Percentiles rank a stretch among this genome's conserved stretches.
Evolutionary conservation across 1,140 invertebrate species (phyloP).

Genomic region (Antheraea mylitta): DNA sequence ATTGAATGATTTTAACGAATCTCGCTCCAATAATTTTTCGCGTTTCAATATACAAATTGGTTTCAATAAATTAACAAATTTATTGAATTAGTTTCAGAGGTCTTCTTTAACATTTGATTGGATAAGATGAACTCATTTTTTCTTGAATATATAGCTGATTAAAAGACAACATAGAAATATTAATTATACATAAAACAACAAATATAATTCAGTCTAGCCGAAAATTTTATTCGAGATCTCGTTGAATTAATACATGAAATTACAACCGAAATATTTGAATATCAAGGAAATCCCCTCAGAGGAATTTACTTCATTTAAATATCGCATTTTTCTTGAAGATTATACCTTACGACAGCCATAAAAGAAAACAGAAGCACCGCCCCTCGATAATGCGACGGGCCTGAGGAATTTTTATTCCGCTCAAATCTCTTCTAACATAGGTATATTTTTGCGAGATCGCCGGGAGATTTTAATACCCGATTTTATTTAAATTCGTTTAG

Average conservation of each 20-base stretch:
- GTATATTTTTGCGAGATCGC: conserved; percentile 74
- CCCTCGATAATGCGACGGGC: conserved; percentile 77
- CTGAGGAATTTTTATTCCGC: conserved; percentile 78
- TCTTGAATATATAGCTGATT: too few relatives aligned
- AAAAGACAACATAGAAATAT: too few relatives aligned
- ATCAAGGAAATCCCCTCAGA: conserved; percentile 58
- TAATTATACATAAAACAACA: conserved; percentile 27
- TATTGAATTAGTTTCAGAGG: too few relatives aligned
- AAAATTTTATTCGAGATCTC: conserved; percentile 37
- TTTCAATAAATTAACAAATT: too few relatives aligned
- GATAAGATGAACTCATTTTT: too few relatives aligned
- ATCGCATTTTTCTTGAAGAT: conserved; percentile 79
- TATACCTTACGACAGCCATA: conserved; percentile 79
- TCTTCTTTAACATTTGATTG: too few relatives aligned
- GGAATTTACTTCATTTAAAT: conserved; percentile 79
- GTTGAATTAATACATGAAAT: conserved; percentile 67
- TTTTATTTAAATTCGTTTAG: conserved; percentile 77
- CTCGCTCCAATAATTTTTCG: too few relatives aligned
- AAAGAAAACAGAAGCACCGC: conserved; percentile 74
- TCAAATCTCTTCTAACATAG: conserved; percentile 76
- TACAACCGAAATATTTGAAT: conserved; percentile 57
- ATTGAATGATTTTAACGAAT: too few relatives aligned
- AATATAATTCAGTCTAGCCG: conserved; percentile 32
- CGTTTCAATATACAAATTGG: too few relatives aligned
- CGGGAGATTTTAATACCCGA: conserved; percentile 73